A percentile compares a stretch with the other conserved stretches of the same genome.
Evolutionary conservation across 2,113 vertebrate genomes (phyloP).

Genomic region (Bubalus kerabau): DNA sequence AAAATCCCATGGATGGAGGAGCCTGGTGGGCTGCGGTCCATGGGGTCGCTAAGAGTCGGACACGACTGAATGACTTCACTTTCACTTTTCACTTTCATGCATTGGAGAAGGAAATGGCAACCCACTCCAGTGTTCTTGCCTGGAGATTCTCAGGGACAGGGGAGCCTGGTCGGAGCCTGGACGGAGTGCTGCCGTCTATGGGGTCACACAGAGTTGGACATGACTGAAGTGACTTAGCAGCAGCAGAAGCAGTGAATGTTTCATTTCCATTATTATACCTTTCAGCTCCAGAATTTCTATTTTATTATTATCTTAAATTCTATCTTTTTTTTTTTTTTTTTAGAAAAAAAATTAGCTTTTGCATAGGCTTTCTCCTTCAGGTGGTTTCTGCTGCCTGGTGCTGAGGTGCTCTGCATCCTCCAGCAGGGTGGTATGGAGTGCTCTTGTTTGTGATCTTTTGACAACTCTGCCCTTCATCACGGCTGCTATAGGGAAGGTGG

Average conservation of each 20-base stretch:
- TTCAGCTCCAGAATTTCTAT: not conserved
- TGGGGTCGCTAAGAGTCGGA: too few relatives aligned
- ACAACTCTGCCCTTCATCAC: conserved; percentile 57
- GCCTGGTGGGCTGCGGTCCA: too few relatives aligned
- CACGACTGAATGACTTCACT: too few relatives aligned
- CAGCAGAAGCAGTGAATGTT: not conserved
- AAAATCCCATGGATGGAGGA: too few relatives aligned
- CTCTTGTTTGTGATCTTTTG: not conserved
- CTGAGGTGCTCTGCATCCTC: not conserved
- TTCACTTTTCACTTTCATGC: too few relatives aligned
- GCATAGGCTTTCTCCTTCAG: conserved; percentile 9
- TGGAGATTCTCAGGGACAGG: too few relatives aligned
- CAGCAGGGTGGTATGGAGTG: not conserved
- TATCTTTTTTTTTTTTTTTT: not conserved
- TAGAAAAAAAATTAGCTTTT: not conserved
- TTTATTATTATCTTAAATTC: not conserved
- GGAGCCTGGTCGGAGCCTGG: too few relatives aligned
- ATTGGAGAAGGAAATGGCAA: too few relatives aligned
- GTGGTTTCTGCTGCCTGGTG: not conserved
- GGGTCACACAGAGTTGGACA: too few relatives aligned
- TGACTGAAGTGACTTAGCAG: too few relatives aligned
- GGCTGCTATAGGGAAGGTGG: not conserved
- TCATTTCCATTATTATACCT: not conserved
- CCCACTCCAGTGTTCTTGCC: too few relatives aligned
- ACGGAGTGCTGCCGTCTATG: too few relatives aligned